Evolutionary conservation across 1,140 invertebrate species (phyloP), one percentile per base, ranked within the genome.

Genomic region (Solenopsis invicta): DNA sequence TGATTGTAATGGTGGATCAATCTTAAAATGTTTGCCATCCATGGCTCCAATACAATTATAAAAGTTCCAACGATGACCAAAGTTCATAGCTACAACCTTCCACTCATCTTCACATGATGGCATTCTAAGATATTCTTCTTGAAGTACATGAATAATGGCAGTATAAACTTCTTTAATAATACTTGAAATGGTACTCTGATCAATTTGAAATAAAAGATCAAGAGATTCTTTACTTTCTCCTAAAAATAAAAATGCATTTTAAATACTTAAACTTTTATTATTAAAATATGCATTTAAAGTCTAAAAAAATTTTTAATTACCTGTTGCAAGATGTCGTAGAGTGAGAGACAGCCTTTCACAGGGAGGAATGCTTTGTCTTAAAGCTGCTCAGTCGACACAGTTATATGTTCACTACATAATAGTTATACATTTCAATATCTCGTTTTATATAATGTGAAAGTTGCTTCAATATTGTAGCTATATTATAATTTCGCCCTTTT

Each of bases 51-150:
- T 21, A 21, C 54, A 56, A 56, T 21, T 56, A 16, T 34, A 62
- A 6, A 62, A 62, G 34, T 62, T 29, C 61, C 29, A 62, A 34
- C 12, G 61, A 34, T 62, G 13, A 3, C 29, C 61, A 62, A 62
- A 62, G 16, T 62, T 24, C 6, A 2, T 34, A 62, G 29, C 59
- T 1, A 62, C 24, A 34, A 62, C 9, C 5, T 6, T 34, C 29
- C 61, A 62, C 12, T 62, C 61, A 62, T 29, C 13, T 5, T 62
- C 61, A 62, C 29, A 62, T 18, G 13, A 62, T 62, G 61, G 6
- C 29, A 62, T 62, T 62, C 61, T 62, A 34, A 62, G 61, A 62
- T 62, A 62, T 29, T 62, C 61, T 13, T 62, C 61, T 34, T 12
- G 13, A 16, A 62, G 13, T 34, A 62, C 13, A 29, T 34, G 5